phyloP scores from a whole-genome alignment of 2,888 invertebrate species.

The Leptinotarsa juncta region DNA sequence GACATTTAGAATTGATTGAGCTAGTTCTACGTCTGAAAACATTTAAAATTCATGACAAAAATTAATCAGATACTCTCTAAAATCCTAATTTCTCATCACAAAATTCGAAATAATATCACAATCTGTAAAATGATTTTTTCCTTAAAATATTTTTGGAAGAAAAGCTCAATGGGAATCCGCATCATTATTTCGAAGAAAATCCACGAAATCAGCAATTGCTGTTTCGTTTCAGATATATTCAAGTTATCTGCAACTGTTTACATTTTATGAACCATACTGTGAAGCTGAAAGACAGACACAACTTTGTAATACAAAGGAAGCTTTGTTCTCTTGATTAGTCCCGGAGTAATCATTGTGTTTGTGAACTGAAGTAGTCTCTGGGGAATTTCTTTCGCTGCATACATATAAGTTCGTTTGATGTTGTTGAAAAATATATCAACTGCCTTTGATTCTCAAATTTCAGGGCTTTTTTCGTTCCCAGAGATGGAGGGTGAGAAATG shows the following conservation, averaged over 20 bases:
- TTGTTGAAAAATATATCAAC: not conserved
- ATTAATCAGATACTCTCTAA: too few relatives aligned
- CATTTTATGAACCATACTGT: conserved; percentile 20
- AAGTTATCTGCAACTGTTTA: conserved; percentile 7
- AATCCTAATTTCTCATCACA: too few relatives aligned
- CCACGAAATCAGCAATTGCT: conserved; percentile 9
- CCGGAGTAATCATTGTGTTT: conserved; percentile 28
- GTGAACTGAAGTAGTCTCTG: conserved; percentile 19
- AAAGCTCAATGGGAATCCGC: not conserved
- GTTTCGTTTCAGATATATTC: conserved; percentile 4
- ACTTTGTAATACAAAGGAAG: conserved; percentile 20
- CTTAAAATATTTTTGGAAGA: not conserved
- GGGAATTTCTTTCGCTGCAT: conserved; percentile 10
- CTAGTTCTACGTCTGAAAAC: too few relatives aligned
- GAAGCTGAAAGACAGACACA: conserved; percentile 20
- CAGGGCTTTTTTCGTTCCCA: too few relatives aligned
- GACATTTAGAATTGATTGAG: too few relatives aligned
- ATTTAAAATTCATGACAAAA: too few relatives aligned
- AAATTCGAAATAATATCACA: not conserved
- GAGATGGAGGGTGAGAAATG: too few relatives aligned
- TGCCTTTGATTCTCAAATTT: not conserved
- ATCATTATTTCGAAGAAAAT: conserved; percentile 2
- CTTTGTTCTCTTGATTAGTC: conserved; percentile 29
- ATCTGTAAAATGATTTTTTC: not conserved
- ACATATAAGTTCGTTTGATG: conserved; percentile 8